Percentiles rank a stretch among this genome's conserved stretches.
Conservation (phyloP, 2,888 invertebrate genomes). For the Zaprionus obscuricornis region DNA sequence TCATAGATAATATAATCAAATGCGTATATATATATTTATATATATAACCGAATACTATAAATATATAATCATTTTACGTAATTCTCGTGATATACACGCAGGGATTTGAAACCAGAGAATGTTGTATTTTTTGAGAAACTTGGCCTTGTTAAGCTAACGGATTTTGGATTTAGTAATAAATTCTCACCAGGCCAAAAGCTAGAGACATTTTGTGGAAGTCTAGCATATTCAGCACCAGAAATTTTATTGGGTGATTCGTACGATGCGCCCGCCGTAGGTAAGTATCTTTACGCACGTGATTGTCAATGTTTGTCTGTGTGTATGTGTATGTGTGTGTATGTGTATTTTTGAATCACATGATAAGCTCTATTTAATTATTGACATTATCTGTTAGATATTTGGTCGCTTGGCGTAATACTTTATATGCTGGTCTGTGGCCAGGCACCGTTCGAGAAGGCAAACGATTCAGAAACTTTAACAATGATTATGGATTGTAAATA, state of each 20-base stretch:
- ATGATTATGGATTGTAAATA: constrained; percentile 99
- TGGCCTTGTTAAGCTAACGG: constrained; percentile 98
- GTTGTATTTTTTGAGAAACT: constrained; percentile 99
- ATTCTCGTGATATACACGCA: constrained; percentile 61
- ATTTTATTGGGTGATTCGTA: constrained; percentile 99
- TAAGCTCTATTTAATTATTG: constrained; percentile 52
- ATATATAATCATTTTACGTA: constrained; percentile 61
- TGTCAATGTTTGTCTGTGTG: neutral
- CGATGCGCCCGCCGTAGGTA: constrained; percentile 98
- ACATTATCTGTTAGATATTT: constrained; percentile 88
- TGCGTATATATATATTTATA: too few species aligned
- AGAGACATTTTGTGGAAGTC: constrained; percentile 98
- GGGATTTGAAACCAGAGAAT: constrained; percentile 99
- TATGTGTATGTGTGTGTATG: constrained; percentile 8
- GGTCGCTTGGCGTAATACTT: constrained; percentile 99
- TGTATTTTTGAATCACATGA: constrained; percentile 35
- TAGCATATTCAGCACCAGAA: constrained; percentile 99
- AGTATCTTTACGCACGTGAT: constrained; percentile 72
- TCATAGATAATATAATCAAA: constrained; percentile 9
- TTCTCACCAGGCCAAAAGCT: constrained; percentile 98
- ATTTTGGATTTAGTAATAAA: constrained; percentile 98
- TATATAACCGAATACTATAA: too few species aligned
- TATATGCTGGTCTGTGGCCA: constrained; percentile 99
- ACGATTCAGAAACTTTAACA: constrained; percentile 99
- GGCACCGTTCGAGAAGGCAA: constrained; percentile 99